Evolutionary conservation across 2,113 vertebrate species (phyloP).

Genomic region (Pithys albifrons): DNA sequence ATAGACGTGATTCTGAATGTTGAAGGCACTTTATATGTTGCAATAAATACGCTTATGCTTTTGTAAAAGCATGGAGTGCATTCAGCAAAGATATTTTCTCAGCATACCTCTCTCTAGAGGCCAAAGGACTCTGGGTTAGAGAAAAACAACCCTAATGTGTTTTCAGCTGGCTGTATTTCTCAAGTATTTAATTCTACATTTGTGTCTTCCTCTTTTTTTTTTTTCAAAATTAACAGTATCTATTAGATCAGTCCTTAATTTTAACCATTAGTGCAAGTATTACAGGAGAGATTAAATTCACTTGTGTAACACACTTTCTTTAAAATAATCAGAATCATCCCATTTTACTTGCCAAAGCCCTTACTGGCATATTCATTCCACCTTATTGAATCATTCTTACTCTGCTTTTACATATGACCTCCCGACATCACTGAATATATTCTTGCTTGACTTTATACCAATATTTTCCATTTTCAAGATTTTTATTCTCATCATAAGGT

Average conservation of each 20-base stretch:
- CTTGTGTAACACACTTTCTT: not conserved
- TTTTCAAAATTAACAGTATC: not conserved
- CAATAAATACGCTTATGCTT: not conserved
- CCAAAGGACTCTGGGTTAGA: not conserved
- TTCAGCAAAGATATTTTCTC: not conserved
- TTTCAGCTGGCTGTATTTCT: not conserved
- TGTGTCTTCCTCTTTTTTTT: not conserved
- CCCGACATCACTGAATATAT: not conserved
- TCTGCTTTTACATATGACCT: not conserved
- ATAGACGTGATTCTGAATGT: not conserved
- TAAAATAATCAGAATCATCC: not conserved
- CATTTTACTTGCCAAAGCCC: not conserved
- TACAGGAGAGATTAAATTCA: not conserved
- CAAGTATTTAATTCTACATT: not conserved
- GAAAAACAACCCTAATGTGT: not conserved
- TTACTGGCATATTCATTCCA: not conserved
- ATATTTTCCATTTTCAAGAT: not conserved
- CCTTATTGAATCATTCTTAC: not conserved
- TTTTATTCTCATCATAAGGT: not conserved
- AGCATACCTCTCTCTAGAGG: not conserved
- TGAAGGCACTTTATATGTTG: not conserved
- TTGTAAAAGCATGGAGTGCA: not conserved
- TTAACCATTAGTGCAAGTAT: not conserved
- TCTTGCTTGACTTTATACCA: not conserved
- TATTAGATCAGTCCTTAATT: not conserved